These are phyloP conservation scores for Polypterus bichir DNA, from an alignment of 2,113 vertebrate species.

Conservation along the genomic window DNA sequence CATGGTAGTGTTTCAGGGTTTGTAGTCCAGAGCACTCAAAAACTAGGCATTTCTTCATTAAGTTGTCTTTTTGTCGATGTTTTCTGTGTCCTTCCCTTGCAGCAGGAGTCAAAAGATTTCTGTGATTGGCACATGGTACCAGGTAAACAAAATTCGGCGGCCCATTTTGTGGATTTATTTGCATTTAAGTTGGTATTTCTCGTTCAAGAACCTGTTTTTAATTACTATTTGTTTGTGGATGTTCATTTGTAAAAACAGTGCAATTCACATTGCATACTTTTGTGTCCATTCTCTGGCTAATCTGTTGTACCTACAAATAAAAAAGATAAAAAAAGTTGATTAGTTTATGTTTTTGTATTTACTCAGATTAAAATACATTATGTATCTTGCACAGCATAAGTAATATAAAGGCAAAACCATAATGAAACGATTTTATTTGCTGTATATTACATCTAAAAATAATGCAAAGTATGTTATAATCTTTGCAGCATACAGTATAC, in stretches of 20 bases:
- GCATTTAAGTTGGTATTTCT: conserved; percentile 25
- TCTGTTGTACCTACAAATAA: conserved; percentile 57
- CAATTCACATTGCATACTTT: conserved; percentile 62
- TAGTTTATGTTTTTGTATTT: too few species aligned
- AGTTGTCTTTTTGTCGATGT: conserved; percentile 21
- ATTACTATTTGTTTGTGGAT: conserved; percentile 30
- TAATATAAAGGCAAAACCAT: too few species aligned
- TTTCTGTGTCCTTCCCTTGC: conserved; percentile 36
- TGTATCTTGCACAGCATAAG: too few species aligned
- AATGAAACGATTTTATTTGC: too few species aligned
- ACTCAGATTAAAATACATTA: too few species aligned
- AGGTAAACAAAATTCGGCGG: conserved; percentile 38
- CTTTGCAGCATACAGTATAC: too few species aligned
- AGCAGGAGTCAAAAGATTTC: conserved; percentile 35
- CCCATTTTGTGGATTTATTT: conserved; percentile 23
- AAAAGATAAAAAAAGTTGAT: neutral
- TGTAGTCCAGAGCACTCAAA: conserved; percentile 25
- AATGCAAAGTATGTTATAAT: too few species aligned
- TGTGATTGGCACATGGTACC: conserved; percentile 39
- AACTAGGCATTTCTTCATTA: conserved; percentile 38
- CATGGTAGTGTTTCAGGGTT: conserved; percentile 32
- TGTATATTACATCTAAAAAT: too few species aligned
- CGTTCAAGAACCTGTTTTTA: conserved; percentile 32
- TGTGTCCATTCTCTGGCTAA: conserved; percentile 65
- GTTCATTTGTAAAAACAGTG: conserved; percentile 37